Base-by-base conservation (phyloP, 2,113 vertebrate species). In the Prolemur simus region DNA sequence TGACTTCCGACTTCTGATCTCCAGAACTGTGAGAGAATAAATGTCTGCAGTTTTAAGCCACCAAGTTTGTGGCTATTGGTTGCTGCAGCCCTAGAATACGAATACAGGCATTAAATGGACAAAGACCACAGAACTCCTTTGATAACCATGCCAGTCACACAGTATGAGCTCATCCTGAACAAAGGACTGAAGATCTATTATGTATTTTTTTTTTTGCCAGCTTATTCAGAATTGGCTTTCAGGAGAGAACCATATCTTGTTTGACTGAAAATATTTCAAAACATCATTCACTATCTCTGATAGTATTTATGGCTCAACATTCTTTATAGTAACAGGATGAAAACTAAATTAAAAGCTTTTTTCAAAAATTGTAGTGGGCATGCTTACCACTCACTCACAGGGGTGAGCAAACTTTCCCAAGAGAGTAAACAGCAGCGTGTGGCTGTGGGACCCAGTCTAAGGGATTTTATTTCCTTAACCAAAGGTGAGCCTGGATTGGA, bases 201-300 rank as follows among this genome's bases (percentile, higher is more conserved):
- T 21, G 3, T 3, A 29, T 49, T 47, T 45, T 49, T 76, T 9
- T 37, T 58, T n/a, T 45, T 42, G 4, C 64, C 18, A 71, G 52
- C 10, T 81, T 80, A 14, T 18, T 34, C 49, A 66, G 34, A 88
- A 13, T 47, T 66, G 25, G 12, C 27, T 91, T 86, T 93, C 32
- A 54, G 92, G 42, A 86, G 78, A 91, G 11, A 60, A 84, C 20
- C 42, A 12, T n/a, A 78, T 69, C 37, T 64, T 78, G 7, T 69
- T 89, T 68, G n/a, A 91, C 42, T 78, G 39, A 68, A 63, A 93
- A 87, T 93, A 58, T 78, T 74, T 93, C 27, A 7, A 91, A 89
- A 56, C 12, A 52, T 71, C n/a, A 10, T 21, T 76, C 23, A 76
- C 42, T 32, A 58, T 88, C 69, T 82, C 63, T 63, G 25, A 52